Evolutionary conservation across 2,113 vertebrate genomes (phyloP).

Genomic region (Seriola rivoliana): DNA sequence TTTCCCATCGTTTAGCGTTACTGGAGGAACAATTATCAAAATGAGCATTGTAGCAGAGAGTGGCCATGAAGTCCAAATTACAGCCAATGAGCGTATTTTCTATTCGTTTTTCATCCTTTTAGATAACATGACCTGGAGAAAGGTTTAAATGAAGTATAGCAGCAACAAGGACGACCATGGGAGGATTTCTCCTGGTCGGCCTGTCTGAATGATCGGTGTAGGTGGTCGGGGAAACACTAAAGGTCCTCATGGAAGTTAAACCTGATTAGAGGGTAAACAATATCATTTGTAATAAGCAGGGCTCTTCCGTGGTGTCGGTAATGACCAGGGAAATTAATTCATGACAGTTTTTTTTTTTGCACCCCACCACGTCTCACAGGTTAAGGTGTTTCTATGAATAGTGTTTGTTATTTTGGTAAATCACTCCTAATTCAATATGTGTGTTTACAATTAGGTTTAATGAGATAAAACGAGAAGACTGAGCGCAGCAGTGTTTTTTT

Average conservation of each 20-base stretch:
- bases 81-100: constrained; percentile 36
- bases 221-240: constrained; percentile 48
- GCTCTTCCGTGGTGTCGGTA: constrained; percentile 36
- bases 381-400: constrained; percentile 16
- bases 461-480: constrained; percentile 21
- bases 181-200: constrained; percentile 35
- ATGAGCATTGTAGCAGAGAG: constrained; percentile 21
- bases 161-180: constrained; percentile 29
- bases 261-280: constrained; percentile 57
- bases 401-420: constrained; percentile 20
- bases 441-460: constrained; percentile 10
- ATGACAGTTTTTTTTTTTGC: constrained; percentile 22
- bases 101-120: constrained; percentile 32
- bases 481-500: background rate
- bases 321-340: constrained; percentile 38
- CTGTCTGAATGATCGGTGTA: constrained; percentile 58
- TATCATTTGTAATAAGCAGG: constrained; percentile 44
- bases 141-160: constrained; percentile 54
- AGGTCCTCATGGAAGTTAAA: constrained; percentile 52
- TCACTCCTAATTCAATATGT: constrained; percentile 24
- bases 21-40: constrained; percentile 43
- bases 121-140: constrained; percentile 50
- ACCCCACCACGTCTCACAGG: background rate
- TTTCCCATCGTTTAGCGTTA: constrained; percentile 26
- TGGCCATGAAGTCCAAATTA: constrained; percentile 42